phyloP scores from a whole-genome alignment of 2,797 vertebrate species.

The Chelmon rostratus region DNA sequence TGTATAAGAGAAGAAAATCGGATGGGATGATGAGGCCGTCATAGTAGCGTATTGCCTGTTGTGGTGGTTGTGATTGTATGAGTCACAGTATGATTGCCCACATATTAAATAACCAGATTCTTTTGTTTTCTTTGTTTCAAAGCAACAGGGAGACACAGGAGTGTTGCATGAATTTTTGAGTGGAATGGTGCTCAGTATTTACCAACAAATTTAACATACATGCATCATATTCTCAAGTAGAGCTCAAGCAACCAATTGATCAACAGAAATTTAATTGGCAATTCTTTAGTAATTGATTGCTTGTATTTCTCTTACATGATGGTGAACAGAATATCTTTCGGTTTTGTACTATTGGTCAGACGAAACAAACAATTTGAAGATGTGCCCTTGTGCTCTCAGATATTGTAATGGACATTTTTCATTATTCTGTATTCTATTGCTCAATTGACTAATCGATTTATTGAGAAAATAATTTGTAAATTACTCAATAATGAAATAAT shows the following conservation, averaged over 20 bases:
- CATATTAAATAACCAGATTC: neutral
- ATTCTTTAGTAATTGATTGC: neutral
- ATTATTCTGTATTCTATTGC: conserved; percentile 13
- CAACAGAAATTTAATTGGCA: neutral
- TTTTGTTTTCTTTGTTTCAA: conserved; percentile 18
- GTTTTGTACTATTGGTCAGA: neutral
- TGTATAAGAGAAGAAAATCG: conserved; percentile 40
- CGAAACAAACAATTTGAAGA: neutral
- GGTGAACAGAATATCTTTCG: neutral
- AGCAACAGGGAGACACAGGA: neutral
- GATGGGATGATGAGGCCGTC: conserved; percentile 44
- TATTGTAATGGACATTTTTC: conserved; percentile 2
- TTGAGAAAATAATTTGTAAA: neutral
- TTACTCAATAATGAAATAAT: conserved; percentile 15
- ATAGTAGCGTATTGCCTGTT: conserved; percentile 22
- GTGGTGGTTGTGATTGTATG: conserved; percentile 43
- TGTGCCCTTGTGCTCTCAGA: neutral
- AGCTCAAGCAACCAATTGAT: neutral
- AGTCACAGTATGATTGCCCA: conserved; percentile 36
- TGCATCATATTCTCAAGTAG: neutral
- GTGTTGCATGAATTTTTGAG: neutral
- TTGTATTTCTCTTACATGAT: neutral
- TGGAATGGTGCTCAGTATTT: neutral
- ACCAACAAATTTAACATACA: neutral
- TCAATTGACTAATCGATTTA: neutral